Evolutionary conservation across 1,140 invertebrate genomes (phyloP), one percentile per base, ranked within the genome.

Genomic region (Lerema accius): DNA sequence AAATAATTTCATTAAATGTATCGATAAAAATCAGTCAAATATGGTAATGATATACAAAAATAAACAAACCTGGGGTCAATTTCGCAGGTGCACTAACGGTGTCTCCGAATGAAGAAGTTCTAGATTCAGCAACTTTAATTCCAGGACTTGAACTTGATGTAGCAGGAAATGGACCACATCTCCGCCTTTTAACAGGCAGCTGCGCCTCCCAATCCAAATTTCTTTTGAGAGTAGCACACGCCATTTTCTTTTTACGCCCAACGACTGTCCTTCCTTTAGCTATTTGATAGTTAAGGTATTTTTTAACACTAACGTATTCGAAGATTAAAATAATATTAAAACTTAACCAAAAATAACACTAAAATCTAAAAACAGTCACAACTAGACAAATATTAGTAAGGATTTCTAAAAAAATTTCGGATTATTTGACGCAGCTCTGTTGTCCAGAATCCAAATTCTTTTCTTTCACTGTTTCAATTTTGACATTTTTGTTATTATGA

Each of bases 211-310:
- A 98, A 89, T 99, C 97, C 79, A 97, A 93, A 82, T 95, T 95
- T 87, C 97, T 94, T 93, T 98, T 99, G 61, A 98, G 92, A 77
- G 97, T 98, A 90, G 97, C 97, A 93, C 97, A 98, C 92, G 97
- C 97, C 97, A 98, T 98, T 92, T 94, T 93, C 92, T 92, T 91
- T 92, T 91, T 87, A 86, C 84, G 84, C 85, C 84, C 81, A 89
- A 69, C 71, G 71, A 86, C 81, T 77, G 78, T 85, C 80, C 76
- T 37, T 17, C 16, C 42, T 84, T 73, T 83, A 74, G 53, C 56
- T 67, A 80, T 65, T 72, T 66, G 65, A 78, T 80, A 77, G 76
- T 72, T 67, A 67, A 28, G 73, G 73, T 76, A 82, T 69, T 64
- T 70, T 76, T 76, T 75, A 65, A 71, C 74, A 84, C 72, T 67